A percentile compares a stretch with the other conserved stretches of the same genome.
These are phyloP conservation scores for Ciona savignyi DNA, from an alignment of 23 tunicate genomes.

Conservation along the genomic window DNA sequence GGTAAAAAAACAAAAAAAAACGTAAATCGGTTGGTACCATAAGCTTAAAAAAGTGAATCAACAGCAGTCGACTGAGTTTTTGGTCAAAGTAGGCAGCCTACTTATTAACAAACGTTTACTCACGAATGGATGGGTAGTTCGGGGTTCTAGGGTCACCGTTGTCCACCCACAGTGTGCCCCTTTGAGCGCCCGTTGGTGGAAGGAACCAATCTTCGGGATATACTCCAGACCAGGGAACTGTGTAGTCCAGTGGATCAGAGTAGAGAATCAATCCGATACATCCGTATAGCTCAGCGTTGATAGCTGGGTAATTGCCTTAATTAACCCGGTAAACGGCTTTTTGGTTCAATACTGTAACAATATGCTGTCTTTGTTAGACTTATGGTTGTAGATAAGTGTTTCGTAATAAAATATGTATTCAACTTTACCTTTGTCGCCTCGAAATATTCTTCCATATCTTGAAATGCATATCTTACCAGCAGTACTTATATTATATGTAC, in stretches of 20 bases:
- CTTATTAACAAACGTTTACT: too few relatives aligned
- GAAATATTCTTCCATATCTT: slow-evolving; percentile 76
- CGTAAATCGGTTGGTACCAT: too few relatives aligned
- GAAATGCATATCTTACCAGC: slow-evolving; percentile 71
- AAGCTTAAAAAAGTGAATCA: too few relatives aligned
- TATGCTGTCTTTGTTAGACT: too few relatives aligned
- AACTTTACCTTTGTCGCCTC: slow-evolving; percentile 78
- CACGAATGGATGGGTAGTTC: slow-evolving; percentile 62
- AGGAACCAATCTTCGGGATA: slow-evolving; percentile 62
- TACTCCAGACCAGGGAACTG: slow-evolving; percentile 46
- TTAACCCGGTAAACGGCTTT: too few relatives aligned
- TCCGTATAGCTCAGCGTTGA: slow-evolving; percentile 60
- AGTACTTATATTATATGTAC: slow-evolving; percentile 30
- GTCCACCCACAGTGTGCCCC: slow-evolving; percentile 36
- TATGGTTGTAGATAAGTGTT: too few relatives aligned
- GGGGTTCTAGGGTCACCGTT: slow-evolving; percentile 66
- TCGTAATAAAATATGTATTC: too few relatives aligned
- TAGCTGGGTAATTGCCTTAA: slow-evolving; percentile 39
- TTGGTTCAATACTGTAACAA: too few relatives aligned
- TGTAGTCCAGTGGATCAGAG: slow-evolving; percentile 68
- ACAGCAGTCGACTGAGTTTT: too few relatives aligned
- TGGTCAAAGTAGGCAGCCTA: too few relatives aligned
- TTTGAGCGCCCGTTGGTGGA: slow-evolving; percentile 56
- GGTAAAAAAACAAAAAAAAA: too few relatives aligned
- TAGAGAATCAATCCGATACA: slow-evolving; percentile 56